Evolutionary conservation across 2,113 vertebrate species (phyloP), one percentile per base, ranked within the genome.

Genomic region (Actinemys pallida): DNA sequence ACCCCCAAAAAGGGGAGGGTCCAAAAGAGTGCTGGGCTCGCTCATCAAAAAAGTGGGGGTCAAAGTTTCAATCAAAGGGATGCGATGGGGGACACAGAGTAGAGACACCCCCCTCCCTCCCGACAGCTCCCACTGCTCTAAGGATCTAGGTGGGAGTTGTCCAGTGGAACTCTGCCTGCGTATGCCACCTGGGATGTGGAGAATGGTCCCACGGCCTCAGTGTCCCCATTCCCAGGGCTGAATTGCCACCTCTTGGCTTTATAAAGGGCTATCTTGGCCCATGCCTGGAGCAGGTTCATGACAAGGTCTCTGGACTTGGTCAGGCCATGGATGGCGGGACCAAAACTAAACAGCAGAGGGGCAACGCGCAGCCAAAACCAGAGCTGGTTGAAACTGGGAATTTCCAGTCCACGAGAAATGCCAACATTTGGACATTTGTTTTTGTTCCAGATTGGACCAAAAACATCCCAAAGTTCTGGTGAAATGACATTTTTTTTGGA

Each of bases 161-260:
- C 8, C 35, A 39, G n/a, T 10, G 35, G 65, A 22, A 22, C n/a
- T 72, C 65, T 72, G 65, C 65, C 65, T 10, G 8, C 8, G 1
- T 39, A 72, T 4, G 16, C n/a, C 65, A 72, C 19, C 19, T 39
- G 65, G n/a, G n/a, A 11, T 22, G 19, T 72, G n/a, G 65, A 20
- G 31, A 72, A 39, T 11, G 65, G 65, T 19, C n/a, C n/a, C 19
- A 10, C 16, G 10, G 35, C 8, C 8, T 39, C 19, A 8, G 4
- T 39, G 65, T 19, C 62, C 62, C 62, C 31, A n/a, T 69, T 3
- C 62, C 62, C 62, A n/a, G 19, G n/a, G 65, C 35, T 81, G 81
- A 83, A 83, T 29, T 3, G 20, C 2, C 7, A 3, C 11, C n/a
- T 6, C 3, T 24, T 1, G 4, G 16, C 25, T 19, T 8, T 50